Percentiles rank a stretch among this genome's conserved stretches.
These are phyloP conservation scores for Muscicapa striata DNA, from an alignment of 2,797 vertebrate genomes.

Conservation along the genomic window DNA sequence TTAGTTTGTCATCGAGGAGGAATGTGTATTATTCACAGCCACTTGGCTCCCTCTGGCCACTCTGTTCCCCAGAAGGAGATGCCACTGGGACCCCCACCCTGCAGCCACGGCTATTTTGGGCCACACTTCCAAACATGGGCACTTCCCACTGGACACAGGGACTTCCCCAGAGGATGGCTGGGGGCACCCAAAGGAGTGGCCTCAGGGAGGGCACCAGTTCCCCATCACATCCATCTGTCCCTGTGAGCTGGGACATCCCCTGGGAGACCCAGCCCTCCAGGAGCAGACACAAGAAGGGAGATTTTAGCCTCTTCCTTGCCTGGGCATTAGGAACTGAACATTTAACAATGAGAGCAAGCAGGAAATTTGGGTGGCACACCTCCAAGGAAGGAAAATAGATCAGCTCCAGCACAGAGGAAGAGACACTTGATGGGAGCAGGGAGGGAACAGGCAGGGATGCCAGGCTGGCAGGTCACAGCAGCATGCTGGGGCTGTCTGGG, in stretches of 20 bases:
- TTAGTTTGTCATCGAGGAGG: constrained; percentile 6
- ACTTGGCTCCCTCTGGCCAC: constrained; percentile 7
- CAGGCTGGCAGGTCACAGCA: background rate
- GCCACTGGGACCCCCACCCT: background rate
- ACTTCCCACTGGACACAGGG: background rate
- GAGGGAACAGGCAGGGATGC: background rate
- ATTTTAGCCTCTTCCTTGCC: background rate
- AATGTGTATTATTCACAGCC: constrained; percentile 45
- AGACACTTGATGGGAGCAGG: background rate
- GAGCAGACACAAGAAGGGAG: background rate
- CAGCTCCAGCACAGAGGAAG: background rate
- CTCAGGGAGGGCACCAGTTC: background rate
- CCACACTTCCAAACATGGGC: constrained; percentile 33
- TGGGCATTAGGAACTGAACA: background rate
- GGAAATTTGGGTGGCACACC: background rate
- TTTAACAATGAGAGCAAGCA: background rate
- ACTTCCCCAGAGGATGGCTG: background rate
- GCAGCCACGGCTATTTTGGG: background rate
- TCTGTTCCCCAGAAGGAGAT: background rate
- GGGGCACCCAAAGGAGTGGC: background rate
- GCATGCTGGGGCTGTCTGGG: fast-evolving
- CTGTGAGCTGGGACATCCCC: background rate
- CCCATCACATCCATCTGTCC: background rate
- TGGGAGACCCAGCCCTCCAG: background rate
- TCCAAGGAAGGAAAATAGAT: background rate